Evolutionary conservation across 2,797 vertebrate species (phyloP).

Genomic region (Falco novaeseelandiae): DNA sequence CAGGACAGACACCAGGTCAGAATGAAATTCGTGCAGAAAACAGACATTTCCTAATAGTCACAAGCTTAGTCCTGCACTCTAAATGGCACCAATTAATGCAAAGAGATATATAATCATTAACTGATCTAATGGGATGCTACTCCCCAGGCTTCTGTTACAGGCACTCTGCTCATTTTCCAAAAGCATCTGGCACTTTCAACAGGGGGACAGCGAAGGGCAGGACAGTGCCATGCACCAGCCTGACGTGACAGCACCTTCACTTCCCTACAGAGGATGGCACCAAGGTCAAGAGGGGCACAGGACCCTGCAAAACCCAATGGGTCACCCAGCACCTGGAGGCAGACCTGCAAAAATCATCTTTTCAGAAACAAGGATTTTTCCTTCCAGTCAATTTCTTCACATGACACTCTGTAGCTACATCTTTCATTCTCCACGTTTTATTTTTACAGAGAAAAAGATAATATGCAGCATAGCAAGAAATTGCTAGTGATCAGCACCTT

Average conservation of each 20-base stretch:
- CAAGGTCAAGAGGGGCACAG: background rate
- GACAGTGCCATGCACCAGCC: background rate
- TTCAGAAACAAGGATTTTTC: background rate
- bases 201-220: background rate
- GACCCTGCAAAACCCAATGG: background rate
- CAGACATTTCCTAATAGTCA: background rate
- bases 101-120: background rate
- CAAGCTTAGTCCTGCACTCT: background rate
- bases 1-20: accelerated
- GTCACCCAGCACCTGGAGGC: background rate
- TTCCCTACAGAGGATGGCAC: background rate
- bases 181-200: background rate
- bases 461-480: background rate
- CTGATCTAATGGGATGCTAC: background rate
- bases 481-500: background rate
- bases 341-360: background rate
- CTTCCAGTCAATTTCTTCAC: background rate
- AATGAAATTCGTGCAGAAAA: background rate
- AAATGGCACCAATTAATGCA: background rate
- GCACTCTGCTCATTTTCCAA: background rate
- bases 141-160: background rate
- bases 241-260: background rate
- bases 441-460: background rate
- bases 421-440: background rate
- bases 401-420: background rate